phyloP scores from a whole-genome alignment of 1,140 invertebrate species.

The Hycleus phaleratus region DNA sequence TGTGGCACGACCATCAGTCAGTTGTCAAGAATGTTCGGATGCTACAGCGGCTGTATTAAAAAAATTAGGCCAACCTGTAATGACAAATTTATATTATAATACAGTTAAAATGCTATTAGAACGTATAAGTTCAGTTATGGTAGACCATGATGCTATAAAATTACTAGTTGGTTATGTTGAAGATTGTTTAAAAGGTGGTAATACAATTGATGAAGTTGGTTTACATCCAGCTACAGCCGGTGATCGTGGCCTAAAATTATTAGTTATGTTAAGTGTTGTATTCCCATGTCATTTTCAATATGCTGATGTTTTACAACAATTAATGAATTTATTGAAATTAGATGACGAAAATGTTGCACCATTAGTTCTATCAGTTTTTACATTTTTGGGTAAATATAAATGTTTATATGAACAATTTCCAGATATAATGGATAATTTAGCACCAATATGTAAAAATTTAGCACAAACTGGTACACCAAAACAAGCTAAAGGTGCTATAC shows the following conservation, averaged over 20 bases:
- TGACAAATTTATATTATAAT: conserved; percentile 92
- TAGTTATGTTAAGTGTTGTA: conserved; percentile 79
- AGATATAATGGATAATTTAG: conserved; percentile 61
- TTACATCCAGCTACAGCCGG: conserved; percentile 71
- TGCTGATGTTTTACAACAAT: conserved; percentile 70
- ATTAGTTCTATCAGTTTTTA: conserved; percentile 72
- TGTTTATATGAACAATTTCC: conserved; percentile 69
- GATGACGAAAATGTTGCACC: conserved; percentile 80
- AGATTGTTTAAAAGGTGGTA: conserved; percentile 60
- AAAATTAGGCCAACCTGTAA: conserved; percentile 85
- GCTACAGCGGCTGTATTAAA: conserved; percentile 79
- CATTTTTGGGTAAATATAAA: conserved; percentile 81
- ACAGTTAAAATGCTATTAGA: conserved; percentile 89
- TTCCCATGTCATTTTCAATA: conserved; percentile 90
- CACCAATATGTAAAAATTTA: conserved; percentile 79
- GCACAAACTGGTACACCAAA: conserved; percentile 83
- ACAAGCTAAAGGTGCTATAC: conserved; percentile 92
- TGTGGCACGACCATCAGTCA: conserved; percentile 77
- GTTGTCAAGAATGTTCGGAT: conserved; percentile 84
- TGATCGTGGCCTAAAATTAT: conserved; percentile 71
- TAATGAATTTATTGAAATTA: conserved; percentile 69
- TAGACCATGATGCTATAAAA: conserved; percentile 79
- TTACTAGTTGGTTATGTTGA: conserved; percentile 62
- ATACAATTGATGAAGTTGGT: conserved; percentile 65
- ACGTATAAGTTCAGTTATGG: conserved; percentile 89